These are phyloP conservation scores for Dissostichus mawsoni DNA, from an alignment of 2,113 vertebrate species.

Conservation along the genomic window DNA sequence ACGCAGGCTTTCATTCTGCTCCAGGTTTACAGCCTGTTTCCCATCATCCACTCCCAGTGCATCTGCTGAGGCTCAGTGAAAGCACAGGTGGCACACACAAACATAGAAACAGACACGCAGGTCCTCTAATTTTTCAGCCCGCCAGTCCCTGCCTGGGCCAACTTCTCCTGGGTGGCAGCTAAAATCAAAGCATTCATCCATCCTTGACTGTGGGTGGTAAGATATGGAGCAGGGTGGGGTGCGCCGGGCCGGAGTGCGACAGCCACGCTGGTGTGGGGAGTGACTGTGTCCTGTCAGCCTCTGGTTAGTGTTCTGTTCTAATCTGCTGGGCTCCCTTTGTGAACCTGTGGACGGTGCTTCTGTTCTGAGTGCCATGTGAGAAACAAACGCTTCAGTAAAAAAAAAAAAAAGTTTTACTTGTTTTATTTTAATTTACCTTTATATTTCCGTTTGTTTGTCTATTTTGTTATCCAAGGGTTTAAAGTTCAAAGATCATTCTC, in stretches of 20 bases:
- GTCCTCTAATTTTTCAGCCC: slow-evolving; percentile 48
- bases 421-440: slow-evolving; percentile 75
- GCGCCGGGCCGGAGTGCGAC: slow-evolving; percentile 69
- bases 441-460: slow-evolving; percentile 62
- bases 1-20: slow-evolving; percentile 51
- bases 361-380: slow-evolving; percentile 82
- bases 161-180: slow-evolving; percentile 71
- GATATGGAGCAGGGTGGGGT: slow-evolving; percentile 45
- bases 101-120: slow-evolving; percentile 24
- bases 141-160: slow-evolving; percentile 46
- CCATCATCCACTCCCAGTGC: slow-evolving; percentile 47
- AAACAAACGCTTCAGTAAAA: slow-evolving; percentile 80
- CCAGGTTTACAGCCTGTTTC: slow-evolving; percentile 59
- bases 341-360: slow-evolving; percentile 84
- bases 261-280: slow-evolving; percentile 75
- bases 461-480: slow-evolving; percentile 81
- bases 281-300: slow-evolving; percentile 80
- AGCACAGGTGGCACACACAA: slow-evolving; percentile 64
- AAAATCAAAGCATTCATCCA: slow-evolving; percentile 66
- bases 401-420: slow-evolving; percentile 73
- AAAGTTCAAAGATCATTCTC: slow-evolving; percentile 82
- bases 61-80: slow-evolving; percentile 58
- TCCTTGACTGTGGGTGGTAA: slow-evolving; percentile 51
- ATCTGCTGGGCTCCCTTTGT: slow-evolving; percentile 82
- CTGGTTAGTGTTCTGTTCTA: slow-evolving; percentile 82